phyloP scores from a whole-genome alignment of 2,113 vertebrate species.

The Oreotragus oreotragus region DNA sequence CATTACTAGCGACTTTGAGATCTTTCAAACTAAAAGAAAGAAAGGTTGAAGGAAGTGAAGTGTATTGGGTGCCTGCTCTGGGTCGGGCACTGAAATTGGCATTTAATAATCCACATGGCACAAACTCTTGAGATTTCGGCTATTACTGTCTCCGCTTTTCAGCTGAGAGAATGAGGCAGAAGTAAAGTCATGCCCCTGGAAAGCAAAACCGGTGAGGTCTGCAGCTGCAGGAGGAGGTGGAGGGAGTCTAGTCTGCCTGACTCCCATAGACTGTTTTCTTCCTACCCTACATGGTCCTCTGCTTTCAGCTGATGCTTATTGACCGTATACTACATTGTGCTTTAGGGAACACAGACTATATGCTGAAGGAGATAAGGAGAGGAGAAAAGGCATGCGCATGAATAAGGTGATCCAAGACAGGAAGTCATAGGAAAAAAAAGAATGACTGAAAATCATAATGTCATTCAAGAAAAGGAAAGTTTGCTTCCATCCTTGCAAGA shows the following conservation, averaged over 20 bases:
- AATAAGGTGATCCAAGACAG: background rate
- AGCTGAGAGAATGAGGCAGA: background rate
- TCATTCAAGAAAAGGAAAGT: background rate
- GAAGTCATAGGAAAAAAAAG: background rate
- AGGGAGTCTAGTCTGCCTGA: too few relatives aligned
- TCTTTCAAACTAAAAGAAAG: background rate
- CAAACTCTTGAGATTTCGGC: background rate
- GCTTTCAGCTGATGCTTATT: background rate
- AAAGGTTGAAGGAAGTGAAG: background rate
- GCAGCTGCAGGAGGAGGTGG: too few relatives aligned
- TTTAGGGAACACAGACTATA: background rate
- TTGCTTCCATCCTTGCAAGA: background rate
- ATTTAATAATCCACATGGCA: background rate
- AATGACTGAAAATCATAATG: background rate
- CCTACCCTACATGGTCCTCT: accelerated
- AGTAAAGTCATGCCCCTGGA: background rate
- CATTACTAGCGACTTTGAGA: background rate
- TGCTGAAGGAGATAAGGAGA: background rate
- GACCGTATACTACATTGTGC: accelerated
- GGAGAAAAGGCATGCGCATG: background rate
- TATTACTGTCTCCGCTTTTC: background rate
- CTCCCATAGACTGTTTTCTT: background rate
- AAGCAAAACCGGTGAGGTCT: background rate
- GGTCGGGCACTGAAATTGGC: background rate
- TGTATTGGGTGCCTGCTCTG: background rate